Evolutionary conservation across 2,797 vertebrate genomes (phyloP).

Genomic region (Mus caroli): DNA sequence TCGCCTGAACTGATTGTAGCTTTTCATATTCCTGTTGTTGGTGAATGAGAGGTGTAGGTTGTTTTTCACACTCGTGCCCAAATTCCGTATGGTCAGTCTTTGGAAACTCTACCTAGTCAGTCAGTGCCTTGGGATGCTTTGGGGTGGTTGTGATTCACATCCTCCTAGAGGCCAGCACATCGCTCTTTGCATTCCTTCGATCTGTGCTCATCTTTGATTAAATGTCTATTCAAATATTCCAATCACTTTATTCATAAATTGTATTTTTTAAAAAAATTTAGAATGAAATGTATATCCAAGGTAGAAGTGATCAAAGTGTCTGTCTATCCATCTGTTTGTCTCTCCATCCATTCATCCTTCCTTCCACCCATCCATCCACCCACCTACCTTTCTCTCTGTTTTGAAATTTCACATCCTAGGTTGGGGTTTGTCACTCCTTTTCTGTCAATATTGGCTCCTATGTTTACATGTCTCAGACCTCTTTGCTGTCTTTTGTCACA

Average conservation of each 20-base stretch:
- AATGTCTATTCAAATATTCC: conserved; percentile 28
- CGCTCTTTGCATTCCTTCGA: neutral
- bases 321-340: neutral
- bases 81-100: neutral
- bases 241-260: neutral
- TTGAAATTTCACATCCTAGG: neutral
- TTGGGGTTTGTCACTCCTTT: neutral
- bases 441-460: neutral
- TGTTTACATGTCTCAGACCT: neutral
- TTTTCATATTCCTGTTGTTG: neutral
- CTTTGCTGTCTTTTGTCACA: neutral
- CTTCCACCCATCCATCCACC: too few species aligned
- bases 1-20: neutral
- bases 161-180: neutral
- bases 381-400: neutral
- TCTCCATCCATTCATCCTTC: too few species aligned
- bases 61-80: neutral
- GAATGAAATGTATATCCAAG: neutral
- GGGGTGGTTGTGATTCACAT: neutral
- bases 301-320: neutral
- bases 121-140: neutral
- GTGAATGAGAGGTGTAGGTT: neutral
- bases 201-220: neutral
- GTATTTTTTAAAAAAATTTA: neutral
- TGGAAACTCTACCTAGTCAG: neutral